Base-by-base conservation (phyloP, 1,140 invertebrate species). In the Drosophila willistoni region DNA sequence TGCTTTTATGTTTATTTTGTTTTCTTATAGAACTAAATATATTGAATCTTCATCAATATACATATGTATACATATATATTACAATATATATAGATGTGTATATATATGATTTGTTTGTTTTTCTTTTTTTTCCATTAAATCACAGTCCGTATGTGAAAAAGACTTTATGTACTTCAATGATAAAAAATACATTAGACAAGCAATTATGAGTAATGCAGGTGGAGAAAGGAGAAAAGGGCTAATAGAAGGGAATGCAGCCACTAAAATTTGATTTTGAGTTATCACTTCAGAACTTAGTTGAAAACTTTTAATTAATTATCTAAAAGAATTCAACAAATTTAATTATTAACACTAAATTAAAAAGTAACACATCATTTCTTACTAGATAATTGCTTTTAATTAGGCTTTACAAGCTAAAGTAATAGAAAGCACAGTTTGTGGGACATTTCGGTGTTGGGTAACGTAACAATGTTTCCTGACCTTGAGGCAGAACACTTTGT, bases 101-200 rank as follows among this genome's bases (percentile, higher is more conserved):
- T 14, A 44, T 17, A 44, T 42, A 42, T 14, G n/a, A 25, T 25
- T 25, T 25, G 22, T 25, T 25, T 29, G 25, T 25, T 29, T 7
- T 29, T 6, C 3, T 25, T 29, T 44, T 12, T 65, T 64, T 54
- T 82, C 62, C 77, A 74, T 77, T 85, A 91, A 91, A 91, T 91
- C 90, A 91, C 90, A 91, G 90, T 91, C 90, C 90, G 90, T 91
- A 91, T 91, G 90, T 91, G 90, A 91, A 84, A 91, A 90, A 91
- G 87, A 89, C 85, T 89, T 89, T 84, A 84, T 84, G 81, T 82
- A 90, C 81, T 85, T 76, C 80, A 81, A 89, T 89, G 83, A 71
- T 89, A 80, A 81, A 78, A 78, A 71, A 75, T 72, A 75, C 9
- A 19, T 19, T 17, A 65, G 42, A 29, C n/a, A 17, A 19, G 10